Evolutionary conservation across 1,140 invertebrate species (phyloP).

Genomic region (Rhyacophila brunnea): DNA sequence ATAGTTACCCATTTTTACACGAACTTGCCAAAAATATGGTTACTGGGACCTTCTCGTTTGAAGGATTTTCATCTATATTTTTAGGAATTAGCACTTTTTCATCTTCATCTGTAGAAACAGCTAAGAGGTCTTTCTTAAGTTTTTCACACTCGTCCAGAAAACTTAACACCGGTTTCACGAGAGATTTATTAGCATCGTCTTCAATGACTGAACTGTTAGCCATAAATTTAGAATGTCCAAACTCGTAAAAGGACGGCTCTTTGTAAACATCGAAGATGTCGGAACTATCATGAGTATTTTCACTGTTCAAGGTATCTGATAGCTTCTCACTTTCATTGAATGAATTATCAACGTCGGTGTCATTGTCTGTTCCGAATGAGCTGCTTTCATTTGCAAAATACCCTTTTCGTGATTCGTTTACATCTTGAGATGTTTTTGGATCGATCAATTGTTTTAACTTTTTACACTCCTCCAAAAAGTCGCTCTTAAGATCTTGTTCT

Average conservation of each 20-base stretch:
- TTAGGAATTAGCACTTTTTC: too few species aligned
- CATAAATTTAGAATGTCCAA: constrained; percentile 20
- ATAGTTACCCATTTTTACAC: constrained; percentile 31
- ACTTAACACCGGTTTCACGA: constrained; percentile 22
- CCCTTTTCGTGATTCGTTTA: constrained; percentile 1
- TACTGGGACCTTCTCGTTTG: background rate
- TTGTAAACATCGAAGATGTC: constrained; percentile 26
- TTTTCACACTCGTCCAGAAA: constrained; percentile 47
- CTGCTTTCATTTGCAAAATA: background rate
- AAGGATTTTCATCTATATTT: background rate
- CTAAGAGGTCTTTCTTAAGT: constrained; percentile 35
- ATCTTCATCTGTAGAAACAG: background rate
- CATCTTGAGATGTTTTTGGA: constrained; percentile 10
- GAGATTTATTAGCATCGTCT: constrained; percentile 8
- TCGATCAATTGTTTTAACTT: constrained; percentile 16
- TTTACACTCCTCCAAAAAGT: constrained; percentile 36
- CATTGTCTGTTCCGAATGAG: constrained; percentile 3
- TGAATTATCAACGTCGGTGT: constrained; percentile 1
- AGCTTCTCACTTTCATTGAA: background rate
- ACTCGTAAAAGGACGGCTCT: constrained; percentile 13
- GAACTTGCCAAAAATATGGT: constrained; percentile 19
- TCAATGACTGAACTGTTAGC: constrained; percentile 1
- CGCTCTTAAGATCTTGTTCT: constrained; percentile 39
- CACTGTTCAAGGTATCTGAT: constrained; percentile 2
- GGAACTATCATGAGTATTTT: constrained; percentile 12